Percentiles rank a stretch among this genome's conserved stretches.
These are phyloP conservation scores for Bombyx mandarina DNA, from an alignment of 1,140 invertebrate species.

Conservation along the genomic window DNA sequence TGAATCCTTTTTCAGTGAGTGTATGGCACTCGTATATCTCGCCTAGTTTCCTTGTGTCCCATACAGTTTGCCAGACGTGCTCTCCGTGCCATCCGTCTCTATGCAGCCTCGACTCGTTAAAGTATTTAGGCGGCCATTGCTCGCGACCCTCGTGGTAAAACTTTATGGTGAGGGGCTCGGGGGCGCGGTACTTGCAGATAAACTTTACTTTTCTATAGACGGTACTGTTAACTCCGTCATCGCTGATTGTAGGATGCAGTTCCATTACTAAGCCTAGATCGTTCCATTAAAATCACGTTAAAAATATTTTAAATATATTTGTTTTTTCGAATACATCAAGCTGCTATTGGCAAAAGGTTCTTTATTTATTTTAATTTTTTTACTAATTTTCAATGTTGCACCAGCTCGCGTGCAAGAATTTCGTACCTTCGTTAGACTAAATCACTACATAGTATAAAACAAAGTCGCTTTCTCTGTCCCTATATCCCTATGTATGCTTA, in stretches of 20 bases:
- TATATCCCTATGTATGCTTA: too few relatives aligned
- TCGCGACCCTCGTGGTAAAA: conserved; percentile 39
- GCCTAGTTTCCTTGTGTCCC: conserved; percentile 35
- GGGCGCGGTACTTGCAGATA: conserved; percentile 52
- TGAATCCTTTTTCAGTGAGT: conserved; percentile 39
- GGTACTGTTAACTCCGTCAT: conserved; percentile 19
- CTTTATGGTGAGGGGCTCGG: conserved; percentile 46
- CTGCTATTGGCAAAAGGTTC: too few relatives aligned
- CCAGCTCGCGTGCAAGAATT: too few relatives aligned
- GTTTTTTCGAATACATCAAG: too few relatives aligned
- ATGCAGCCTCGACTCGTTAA: conserved; percentile 32
- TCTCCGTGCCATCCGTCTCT: conserved; percentile 45
- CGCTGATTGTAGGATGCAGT: conserved; percentile 44
- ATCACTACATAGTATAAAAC: too few relatives aligned
- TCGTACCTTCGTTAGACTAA: too few relatives aligned
- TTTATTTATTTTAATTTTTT: too few relatives aligned
- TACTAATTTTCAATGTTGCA: too few relatives aligned
- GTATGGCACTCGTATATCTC: conserved; percentile 49
- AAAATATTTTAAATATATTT: too few relatives aligned
- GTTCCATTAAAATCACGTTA: conserved; percentile 3
- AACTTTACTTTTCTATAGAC: conserved; percentile 31
- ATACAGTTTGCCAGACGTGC: conserved; percentile 36
- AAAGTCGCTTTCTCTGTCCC: too few relatives aligned
- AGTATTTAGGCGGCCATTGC: conserved; percentile 31
- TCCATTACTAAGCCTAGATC: conserved; percentile 53